Conservation (phyloP, 2,888 invertebrate genomes). For the Gibbula magus region DNA sequence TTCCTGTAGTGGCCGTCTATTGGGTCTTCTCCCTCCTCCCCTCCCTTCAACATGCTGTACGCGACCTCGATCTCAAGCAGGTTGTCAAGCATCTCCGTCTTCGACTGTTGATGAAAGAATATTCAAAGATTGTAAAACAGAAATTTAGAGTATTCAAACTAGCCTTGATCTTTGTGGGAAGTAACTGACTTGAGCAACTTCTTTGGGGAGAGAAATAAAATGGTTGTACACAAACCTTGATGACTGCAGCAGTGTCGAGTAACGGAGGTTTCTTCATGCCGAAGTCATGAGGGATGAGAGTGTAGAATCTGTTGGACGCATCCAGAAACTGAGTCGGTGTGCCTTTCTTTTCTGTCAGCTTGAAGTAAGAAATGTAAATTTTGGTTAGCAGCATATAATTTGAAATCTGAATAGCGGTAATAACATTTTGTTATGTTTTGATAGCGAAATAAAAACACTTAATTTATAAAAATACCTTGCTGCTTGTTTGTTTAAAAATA, state of each 20-base stretch:
- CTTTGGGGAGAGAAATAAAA: no score
- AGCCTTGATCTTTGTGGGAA: no score
- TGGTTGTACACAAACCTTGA: slow-evolving; percentile 76
- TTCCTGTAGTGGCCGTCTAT: slow-evolving; percentile 91
- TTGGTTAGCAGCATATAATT: no score
- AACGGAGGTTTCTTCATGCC: slow-evolving; percentile 89
- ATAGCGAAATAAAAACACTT: no score
- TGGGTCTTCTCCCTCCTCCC: slow-evolving; percentile 79
- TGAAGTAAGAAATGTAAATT: no score
- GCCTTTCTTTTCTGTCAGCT: slow-evolving; percentile 70
- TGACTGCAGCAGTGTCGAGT: slow-evolving; percentile 84
- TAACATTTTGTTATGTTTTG: no score
- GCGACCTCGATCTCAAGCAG: slow-evolving; percentile 96
- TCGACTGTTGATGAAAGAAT: slow-evolving; percentile 76
- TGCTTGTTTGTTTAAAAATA: neutral
- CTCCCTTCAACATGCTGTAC: slow-evolving; percentile 86
- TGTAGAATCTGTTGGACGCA: slow-evolving; percentile 94
- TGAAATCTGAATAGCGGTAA: no score
- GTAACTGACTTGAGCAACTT: no score
- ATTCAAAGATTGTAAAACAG: no score
- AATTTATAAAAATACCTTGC: no score
- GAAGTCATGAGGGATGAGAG: slow-evolving; percentile 95
- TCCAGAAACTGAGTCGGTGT: slow-evolving; percentile 82
- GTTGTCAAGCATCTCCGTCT: slow-evolving; percentile 91
- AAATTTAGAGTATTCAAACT: no score